These are phyloP conservation scores for Hapalemur alaotrensis DNA, from an alignment of 2,797 vertebrate genomes.

Conservation along the genomic window DNA sequence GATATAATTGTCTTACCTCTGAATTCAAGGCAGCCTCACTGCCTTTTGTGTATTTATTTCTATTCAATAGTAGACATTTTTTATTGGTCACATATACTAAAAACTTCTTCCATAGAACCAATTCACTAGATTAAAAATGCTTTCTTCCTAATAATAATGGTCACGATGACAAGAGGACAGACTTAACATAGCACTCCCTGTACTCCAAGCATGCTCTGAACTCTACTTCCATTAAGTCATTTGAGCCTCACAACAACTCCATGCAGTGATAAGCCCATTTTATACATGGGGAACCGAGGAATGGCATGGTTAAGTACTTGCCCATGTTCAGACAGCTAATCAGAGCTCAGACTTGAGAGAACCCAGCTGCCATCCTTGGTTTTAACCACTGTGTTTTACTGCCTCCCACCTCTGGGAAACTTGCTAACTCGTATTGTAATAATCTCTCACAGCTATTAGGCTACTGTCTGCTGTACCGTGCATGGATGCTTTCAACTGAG, in stretches of 20 bases:
- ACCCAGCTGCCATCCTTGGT: neutral
- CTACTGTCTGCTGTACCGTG: neutral
- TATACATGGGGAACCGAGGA: neutral
- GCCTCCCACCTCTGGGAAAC: neutral
- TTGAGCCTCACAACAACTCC: neutral
- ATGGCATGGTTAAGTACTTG: neutral
- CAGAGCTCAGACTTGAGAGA: neutral
- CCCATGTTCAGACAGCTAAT: neutral
- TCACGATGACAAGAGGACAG: neutral
- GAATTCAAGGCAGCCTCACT: neutral
- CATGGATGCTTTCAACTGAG: neutral
- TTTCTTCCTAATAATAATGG: neutral
- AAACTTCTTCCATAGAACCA: neutral
- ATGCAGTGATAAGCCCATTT: neutral
- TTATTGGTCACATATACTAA: neutral
- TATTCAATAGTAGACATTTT: neutral
- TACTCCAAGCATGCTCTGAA: neutral
- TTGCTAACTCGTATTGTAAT: neutral
- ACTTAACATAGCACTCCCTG: neutral
- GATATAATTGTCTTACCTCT: neutral
- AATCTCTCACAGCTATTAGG: neutral
- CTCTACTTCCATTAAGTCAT: neutral
- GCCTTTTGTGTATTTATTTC: neutral
- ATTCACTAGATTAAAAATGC: neutral
- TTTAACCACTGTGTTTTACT: neutral